Percentiles rank a stretch among this genome's conserved stretches.
Conservation (phyloP, 1,140 invertebrate species). For the Wiebesia pumilae region DNA sequence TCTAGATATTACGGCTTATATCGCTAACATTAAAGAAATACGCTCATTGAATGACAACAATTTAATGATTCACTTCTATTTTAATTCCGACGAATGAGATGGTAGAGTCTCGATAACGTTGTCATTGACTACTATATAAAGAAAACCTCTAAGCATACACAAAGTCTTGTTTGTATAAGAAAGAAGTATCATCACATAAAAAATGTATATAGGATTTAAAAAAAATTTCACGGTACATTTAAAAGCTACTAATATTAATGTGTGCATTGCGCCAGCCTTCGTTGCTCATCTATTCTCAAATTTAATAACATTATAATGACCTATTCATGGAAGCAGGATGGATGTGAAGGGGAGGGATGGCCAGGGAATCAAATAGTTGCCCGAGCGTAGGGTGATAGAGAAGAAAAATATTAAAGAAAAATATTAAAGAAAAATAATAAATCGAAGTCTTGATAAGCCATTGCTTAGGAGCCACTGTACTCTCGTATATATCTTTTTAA, state of each 20-base stretch:
- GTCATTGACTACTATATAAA: background rate
- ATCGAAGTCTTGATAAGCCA: constrained; percentile 36
- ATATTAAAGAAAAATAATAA: constrained; percentile 26
- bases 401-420: constrained; percentile 27
- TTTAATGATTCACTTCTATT: background rate
- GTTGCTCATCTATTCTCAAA: constrained; percentile 22
- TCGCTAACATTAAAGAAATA: background rate
- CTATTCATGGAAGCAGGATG: background rate
- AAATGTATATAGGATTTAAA: too few species aligned
- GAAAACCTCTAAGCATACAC: background rate
- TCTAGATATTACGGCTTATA: background rate
- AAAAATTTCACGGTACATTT: background rate
- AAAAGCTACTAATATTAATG: background rate
- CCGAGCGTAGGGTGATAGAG: constrained; percentile 9
- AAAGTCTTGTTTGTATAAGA: background rate
- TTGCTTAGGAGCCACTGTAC: constrained; percentile 27
- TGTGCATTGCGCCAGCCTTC: constrained; percentile 17
- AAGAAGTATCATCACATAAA: background rate
- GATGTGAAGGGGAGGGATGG: background rate
- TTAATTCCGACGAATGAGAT: too few species aligned
- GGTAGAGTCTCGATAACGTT: background rate
- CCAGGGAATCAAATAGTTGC: background rate
- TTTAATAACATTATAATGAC: constrained; percentile 36
- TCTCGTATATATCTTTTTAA: constrained; percentile 42
- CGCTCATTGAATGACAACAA: background rate